Base-by-base conservation (phyloP, 2,113 vertebrate species). In the Vireo altiloquus region DNA sequence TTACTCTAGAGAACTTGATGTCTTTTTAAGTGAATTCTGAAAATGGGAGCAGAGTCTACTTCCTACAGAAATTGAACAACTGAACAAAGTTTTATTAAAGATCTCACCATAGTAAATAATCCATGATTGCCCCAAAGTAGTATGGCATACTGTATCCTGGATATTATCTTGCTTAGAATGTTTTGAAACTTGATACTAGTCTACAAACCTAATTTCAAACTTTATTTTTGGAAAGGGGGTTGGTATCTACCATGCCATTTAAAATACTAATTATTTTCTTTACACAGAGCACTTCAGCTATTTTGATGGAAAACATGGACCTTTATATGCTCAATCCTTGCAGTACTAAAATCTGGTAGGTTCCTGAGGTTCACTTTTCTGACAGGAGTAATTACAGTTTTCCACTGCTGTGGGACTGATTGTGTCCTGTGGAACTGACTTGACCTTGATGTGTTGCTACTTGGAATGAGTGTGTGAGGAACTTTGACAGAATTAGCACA, bases 321-420 rank as follows among this genome's bases (percentile, higher is more conserved):
- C 98, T 99, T 81, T 99, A 99, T 93, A 99, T 99, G 99, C 96
- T 99, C 80, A 99, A 99, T 97, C 99, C 99, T 35, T 99, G 99
- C 98, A 99, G 99, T 98, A 99, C 99, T 96, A 99, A 99, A 98
- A 99, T 99, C 95, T 99, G 99, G 99, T 99, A 96, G 97, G 99
- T 97, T 90, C n/a, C 53, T 70, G 66, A 64, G 37, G 16, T n/a
- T 84, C 53, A 31, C 9, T 15, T 46, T 5, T 68, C 4, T 68
- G 82, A n/a, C 14, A 21, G 46, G 19, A 35, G 33, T 59, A 19
- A 33, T 85, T 54, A 11, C 15, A 42, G 7, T 66, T 80, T 79
- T 56, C n/a, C 7, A 2, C 33, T 4, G 1, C 2, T 5, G 6
- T 59, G 57, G 47, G n/a, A 49, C 44, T 70, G 25, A 44, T 2